These are phyloP conservation scores for Phyllostomus hastatus DNA, from an alignment of 2,113 vertebrate genomes.

Conservation along the genomic window DNA sequence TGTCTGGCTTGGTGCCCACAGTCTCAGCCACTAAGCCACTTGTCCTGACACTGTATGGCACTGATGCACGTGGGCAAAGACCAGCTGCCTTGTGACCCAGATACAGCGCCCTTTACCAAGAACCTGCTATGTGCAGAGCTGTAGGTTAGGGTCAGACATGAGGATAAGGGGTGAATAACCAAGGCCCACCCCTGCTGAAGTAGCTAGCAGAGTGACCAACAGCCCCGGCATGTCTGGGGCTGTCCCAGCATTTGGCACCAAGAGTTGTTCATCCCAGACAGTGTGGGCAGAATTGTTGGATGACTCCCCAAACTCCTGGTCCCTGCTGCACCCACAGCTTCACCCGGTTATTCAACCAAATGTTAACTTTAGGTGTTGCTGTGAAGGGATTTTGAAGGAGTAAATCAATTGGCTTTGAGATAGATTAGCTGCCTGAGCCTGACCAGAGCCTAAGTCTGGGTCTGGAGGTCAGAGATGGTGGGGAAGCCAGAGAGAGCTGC, in stretches of 20 bases:
- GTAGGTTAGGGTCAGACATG: not conserved
- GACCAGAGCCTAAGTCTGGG: not conserved
- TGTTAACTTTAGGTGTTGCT: not conserved
- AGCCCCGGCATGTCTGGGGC: no score
- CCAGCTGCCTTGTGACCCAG: not conserved
- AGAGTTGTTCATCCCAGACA: not conserved
- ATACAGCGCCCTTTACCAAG: not conserved
- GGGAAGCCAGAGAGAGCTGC: not conserved
- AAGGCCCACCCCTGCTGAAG: not conserved
- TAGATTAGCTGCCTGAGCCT: not conserved
- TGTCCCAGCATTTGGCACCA: not conserved
- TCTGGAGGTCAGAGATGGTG: not conserved
- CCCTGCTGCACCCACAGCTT: not conserved
- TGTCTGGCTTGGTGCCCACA: not conserved
- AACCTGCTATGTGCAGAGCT: not conserved
- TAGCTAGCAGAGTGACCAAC: not conserved
- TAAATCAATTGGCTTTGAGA: not conserved
- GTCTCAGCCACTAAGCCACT: not conserved
- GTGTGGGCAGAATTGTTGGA: not conserved
- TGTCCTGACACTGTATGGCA: not conserved
- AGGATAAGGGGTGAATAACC: not conserved
- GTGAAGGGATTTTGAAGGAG: not conserved
- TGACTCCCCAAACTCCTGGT: not conserved
- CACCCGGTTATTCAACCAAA: not conserved
- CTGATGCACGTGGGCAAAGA: fast-evolving